Base-by-base conservation (phyloP, 2,113 vertebrate species). In the Telmatochromis bifrenatus region DNA sequence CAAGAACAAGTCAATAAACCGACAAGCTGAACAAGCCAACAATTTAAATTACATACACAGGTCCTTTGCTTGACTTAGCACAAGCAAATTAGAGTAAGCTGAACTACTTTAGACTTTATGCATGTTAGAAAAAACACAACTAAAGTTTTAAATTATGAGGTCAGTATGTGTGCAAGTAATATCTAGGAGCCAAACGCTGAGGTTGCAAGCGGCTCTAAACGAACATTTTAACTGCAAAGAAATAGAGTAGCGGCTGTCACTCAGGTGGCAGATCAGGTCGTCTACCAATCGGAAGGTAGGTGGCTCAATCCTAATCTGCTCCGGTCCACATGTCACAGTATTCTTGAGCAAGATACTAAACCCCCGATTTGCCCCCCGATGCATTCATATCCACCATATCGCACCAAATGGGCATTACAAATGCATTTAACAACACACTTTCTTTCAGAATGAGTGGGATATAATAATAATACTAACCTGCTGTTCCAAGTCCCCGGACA, bases 401-500 rank as follows among this genome's bases (percentile, higher is more conserved):
- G 15, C 42, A 9, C 73, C 6, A 47, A 75, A 11, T 49, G 26
- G 42, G 17, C 23, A 77, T 77, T 3, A 77, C 1, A 1, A 49
- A 33, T 33, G 9, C 73, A 77, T 49, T 75, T 75, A 28, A 0
- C 6, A 31, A 28, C 23, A 49, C 70, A 28, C 6, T 75, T 49
- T 19, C 23, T 47, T 49, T 77, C 9, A 45, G 11, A 56, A 31
- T 54, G 45, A 35, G 53, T 68, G 4, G 7, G 12, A 54, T 54
- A 26, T 79, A 37, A 21, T 26, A 84, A 58, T 3, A 65, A 65
- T 21, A 91, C 91, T 95, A 93, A 99, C 98, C 97, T 99, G 98
- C 28, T 97, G 97, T 15, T 99, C 98, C 90, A 97, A 17, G 88
- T 99, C 97, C 88, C 97, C 97, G 4, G 97, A 84, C 45, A 94